Evolutionary conservation across 2,888 invertebrate species (phyloP).

Genomic region (Calephelis perditalis): DNA sequence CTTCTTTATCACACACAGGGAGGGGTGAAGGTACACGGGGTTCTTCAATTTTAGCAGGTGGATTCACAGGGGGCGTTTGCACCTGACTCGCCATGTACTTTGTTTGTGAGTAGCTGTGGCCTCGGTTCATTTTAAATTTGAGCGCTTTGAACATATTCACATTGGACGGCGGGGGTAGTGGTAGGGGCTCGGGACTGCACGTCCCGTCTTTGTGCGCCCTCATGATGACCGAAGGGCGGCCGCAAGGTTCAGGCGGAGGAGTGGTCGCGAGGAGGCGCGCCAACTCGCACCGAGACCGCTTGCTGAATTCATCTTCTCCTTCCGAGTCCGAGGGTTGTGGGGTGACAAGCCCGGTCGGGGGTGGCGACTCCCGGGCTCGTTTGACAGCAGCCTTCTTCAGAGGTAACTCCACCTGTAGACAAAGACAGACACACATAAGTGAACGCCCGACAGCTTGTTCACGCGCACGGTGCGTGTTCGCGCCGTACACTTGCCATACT

Average conservation of each 20-base stretch:
- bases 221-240: constrained; percentile 89
- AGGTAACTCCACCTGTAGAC: constrained; percentile 66
- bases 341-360: constrained; percentile 78
- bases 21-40: constrained; percentile 51
- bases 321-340: constrained; percentile 93
- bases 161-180: constrained; percentile 47
- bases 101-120: constrained; percentile 79
- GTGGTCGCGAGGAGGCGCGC: constrained; percentile 73
- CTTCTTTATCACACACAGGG: constrained; percentile 38
- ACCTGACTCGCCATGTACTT: constrained; percentile 75
- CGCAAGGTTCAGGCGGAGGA: constrained; percentile 75
- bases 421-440: constrained; percentile 63
- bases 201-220: constrained; percentile 89
- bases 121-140: constrained; percentile 85
- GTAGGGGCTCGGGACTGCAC: constrained; percentile 74
- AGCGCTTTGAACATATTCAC: constrained; percentile 83
- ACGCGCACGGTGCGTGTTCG: constrained; percentile 68
- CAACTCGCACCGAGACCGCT: constrained; percentile 69
- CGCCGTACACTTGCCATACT: constrained; percentile 49
- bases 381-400: constrained; percentile 61
- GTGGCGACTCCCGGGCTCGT: constrained; percentile 51
- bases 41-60: constrained; percentile 39
- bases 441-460: constrained; percentile 59
- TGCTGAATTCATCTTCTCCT: constrained; percentile 79
- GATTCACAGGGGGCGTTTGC: constrained; percentile 35